Percentiles rank a stretch among this genome's conserved stretches.
phyloP scores from a whole-genome alignment of 1,140 invertebrate genomes.

The Gonatopus flavifemur region DNA sequence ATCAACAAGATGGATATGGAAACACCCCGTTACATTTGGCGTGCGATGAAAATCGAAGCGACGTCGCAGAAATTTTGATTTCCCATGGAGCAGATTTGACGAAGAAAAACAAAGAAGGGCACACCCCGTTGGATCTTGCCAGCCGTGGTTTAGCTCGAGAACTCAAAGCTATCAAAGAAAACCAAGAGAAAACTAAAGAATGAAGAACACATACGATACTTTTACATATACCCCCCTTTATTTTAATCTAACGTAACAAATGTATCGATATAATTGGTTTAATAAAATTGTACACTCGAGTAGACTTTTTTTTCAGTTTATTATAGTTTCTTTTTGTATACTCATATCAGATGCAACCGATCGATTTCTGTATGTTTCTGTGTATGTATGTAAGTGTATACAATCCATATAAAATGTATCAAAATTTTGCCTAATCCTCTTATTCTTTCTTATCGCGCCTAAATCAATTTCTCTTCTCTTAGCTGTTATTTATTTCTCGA shows the following conservation, averaged over 20 bases:
- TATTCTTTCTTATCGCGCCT: conserved; percentile 12
- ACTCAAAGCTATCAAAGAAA: conserved; percentile 32
- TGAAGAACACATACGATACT: conserved; percentile 21
- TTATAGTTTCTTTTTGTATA: conserved; percentile 44
- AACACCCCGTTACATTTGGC: conserved; percentile 80
- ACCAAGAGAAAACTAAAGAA: conserved; percentile 10
- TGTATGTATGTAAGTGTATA: too few species aligned
- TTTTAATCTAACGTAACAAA: conserved; percentile 13
- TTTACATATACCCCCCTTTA: too few species aligned
- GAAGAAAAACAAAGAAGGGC: conserved; percentile 70
- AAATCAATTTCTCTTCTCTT: conserved; percentile 22
- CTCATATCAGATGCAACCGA: conserved; percentile 48
- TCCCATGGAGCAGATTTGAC: conserved; percentile 67
- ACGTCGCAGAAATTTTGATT: conserved; percentile 70
- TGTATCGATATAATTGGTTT: conserved; percentile 23
- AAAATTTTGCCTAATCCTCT: conserved; percentile 42
- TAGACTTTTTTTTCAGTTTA: conserved; percentile 43
- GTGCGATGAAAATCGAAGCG: conserved; percentile 79
- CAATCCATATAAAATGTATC: conserved; percentile 55
- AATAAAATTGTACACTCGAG: too few species aligned
- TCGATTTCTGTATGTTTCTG: too few species aligned
- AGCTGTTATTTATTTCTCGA: not conserved
- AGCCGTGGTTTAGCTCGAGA: conserved; percentile 46
- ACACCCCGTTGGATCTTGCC: conserved; percentile 72
- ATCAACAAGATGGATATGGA: conserved; percentile 66